Base-by-base conservation (phyloP, 2,113 vertebrate species). In the Labeo catla region DNA sequence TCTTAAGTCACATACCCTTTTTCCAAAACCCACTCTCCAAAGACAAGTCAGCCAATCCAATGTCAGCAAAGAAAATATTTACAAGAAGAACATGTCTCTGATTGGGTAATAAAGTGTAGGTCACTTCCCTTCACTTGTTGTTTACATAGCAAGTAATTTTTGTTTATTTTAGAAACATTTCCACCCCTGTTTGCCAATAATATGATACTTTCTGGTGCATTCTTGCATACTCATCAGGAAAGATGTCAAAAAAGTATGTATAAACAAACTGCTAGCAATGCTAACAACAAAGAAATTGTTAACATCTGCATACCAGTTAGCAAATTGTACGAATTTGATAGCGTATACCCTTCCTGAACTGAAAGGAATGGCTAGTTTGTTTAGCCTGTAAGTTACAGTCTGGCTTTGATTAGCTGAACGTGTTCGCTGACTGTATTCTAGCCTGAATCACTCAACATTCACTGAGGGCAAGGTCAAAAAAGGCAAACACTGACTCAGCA, bases 391-490 rank as follows among this genome's bases (percentile, higher is more conserved):
- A 47, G 39, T 47, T 34, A 50, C 21, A 66, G 13, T 49, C 61
- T 81, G 79, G 61, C 61, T 66, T 66, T 66, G 79, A 81, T 66
- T 66, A 81, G 23, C 8, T 77, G 52, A 49, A 65, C 66, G 23
- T 50, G 39, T 81, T 81, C 66, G 43, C 79, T 66, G 59, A 81
- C 59, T 49, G 43, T 47, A 45, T 79, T n/a, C 61, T 49, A 52
- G 47, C 47, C 63, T 68, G 63, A 68, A 68, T 82, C 23, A 68
- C 80, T 82, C 80, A 82, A 36, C n/a, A 81, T 81, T 21, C n/a
- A 1, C 59, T 3, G 12, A 19, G 28, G n/a, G 15, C 45, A 82
- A 82, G 63, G 63, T 82, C 81, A 68, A 47, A 52, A 70, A 82
- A 82, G 47, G 47, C 81, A 70, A 70, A 70, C 61, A 70, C 49